Percentiles rank a stretch among this genome's conserved stretches.
These are phyloP conservation scores for Etheostoma nigrum DNA, from an alignment of 2,797 vertebrate genomes.

Conservation along the genomic window DNA sequence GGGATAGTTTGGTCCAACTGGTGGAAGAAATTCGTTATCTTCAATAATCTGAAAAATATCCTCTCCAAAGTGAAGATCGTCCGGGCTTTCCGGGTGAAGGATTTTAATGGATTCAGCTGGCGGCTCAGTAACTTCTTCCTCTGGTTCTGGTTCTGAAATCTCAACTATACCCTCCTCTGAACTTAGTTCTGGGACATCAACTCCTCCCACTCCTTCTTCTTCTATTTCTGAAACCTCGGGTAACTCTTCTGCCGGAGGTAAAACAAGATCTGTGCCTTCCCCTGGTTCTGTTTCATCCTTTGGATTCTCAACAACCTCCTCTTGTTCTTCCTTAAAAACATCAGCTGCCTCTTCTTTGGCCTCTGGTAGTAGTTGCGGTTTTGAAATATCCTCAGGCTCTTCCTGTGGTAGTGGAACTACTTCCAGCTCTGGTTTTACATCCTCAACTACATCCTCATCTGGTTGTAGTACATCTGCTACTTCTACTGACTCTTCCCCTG, in stretches of 20 bases:
- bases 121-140: constrained; percentile 44
- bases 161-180: constrained; percentile 32
- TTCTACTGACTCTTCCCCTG: constrained; percentile 17
- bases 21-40: constrained; percentile 30
- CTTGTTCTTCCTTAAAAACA: constrained; percentile 6
- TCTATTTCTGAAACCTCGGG: constrained; percentile 21
- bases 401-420: background rate
- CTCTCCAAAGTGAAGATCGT: constrained; percentile 32
- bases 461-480: constrained; percentile 1
- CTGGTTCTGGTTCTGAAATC: constrained; percentile 30
- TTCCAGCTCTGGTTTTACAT: constrained; percentile 15
- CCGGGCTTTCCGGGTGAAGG: constrained; percentile 37
- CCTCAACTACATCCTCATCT: background rate
- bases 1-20: constrained; percentile 18
- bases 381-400: background rate
- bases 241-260: background rate
- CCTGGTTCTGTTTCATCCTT: constrained; percentile 20
- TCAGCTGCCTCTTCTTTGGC: constrained; percentile 8
- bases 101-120: constrained; percentile 70
- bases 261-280: background rate
- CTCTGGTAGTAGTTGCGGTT: constrained; percentile 25
- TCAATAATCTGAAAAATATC: constrained; percentile 37
- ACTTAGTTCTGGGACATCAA: constrained; percentile 21
- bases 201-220: background rate
- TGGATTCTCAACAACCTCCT: constrained; percentile 4